These are phyloP conservation scores for Vanessa atalanta DNA, from an alignment of 1,140 invertebrate species.

Conservation along the genomic window DNA sequence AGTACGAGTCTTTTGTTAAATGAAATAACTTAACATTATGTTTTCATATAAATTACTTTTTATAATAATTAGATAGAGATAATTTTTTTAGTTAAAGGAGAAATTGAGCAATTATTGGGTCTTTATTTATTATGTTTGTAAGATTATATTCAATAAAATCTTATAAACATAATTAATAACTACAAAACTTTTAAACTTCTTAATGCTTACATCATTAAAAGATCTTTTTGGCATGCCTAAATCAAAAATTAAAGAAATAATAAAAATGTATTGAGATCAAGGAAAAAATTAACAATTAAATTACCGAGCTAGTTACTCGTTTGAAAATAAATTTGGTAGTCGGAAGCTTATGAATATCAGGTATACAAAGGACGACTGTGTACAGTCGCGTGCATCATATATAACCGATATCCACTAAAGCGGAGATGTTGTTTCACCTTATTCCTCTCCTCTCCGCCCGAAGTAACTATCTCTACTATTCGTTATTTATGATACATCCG, in stretches of 20 bases:
- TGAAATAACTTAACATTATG: background rate
- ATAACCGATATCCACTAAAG: no score
- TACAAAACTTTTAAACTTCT: background rate
- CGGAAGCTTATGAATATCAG: background rate
- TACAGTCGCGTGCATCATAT: no score
- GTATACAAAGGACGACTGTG: no score
- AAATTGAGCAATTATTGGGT: slow-evolving; percentile 38
- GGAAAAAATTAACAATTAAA: background rate
- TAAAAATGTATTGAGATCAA: background rate
- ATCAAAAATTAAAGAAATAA: background rate
- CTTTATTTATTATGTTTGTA: background rate
- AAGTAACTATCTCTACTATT: no score
- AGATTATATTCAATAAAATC: background rate
- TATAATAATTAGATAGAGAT: background rate
- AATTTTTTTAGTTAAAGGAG: slow-evolving; percentile 9
- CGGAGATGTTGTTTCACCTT: no score
- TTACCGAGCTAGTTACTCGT: background rate
- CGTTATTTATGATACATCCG: no score
- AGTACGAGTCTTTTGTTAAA: background rate
- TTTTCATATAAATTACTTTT: background rate
- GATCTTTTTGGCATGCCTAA: background rate
- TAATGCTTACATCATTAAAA: background rate
- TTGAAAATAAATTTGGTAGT: background rate
- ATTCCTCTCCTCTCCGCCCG: no score
- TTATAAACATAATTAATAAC: background rate